phyloP scores from a whole-genome alignment of 2,797 vertebrate species.

The Mus spretus region DNA sequence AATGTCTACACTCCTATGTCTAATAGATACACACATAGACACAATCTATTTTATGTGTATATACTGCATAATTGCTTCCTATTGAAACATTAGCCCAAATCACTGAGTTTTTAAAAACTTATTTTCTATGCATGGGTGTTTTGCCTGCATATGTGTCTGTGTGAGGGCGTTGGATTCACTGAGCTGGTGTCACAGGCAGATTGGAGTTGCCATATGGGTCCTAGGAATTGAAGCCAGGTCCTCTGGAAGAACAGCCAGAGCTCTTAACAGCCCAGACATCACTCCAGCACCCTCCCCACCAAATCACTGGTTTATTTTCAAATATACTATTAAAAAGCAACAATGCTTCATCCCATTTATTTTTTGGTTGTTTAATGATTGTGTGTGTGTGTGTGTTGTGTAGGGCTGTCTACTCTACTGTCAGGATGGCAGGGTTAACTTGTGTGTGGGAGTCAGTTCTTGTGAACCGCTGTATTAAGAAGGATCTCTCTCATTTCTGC shows the following conservation, averaged over 20 bases:
- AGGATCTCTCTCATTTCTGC: neutral
- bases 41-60: neutral
- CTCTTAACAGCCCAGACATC: neutral
- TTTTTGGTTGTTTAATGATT: too few relatives aligned
- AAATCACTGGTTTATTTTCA: neutral
- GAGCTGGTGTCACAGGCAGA: neutral
- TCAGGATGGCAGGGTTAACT: neutral
- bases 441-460: neutral
- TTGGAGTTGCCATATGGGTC: fast-evolving
- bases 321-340: neutral
- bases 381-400: neutral
- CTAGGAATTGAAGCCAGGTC: neutral
- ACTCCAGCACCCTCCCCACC: neutral
- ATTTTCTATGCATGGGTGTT: neutral
- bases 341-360: neutral
- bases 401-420: neutral
- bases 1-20: neutral
- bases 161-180: neutral
- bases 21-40: neutral
- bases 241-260: neutral
- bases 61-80: neutral
- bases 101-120: neutral
- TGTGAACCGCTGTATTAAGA: neutral
- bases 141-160: neutral
- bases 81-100: neutral